These are phyloP conservation scores for Eutrigla gurnardus DNA, from an alignment of 2,797 vertebrate species.

Conservation along the genomic window DNA sequence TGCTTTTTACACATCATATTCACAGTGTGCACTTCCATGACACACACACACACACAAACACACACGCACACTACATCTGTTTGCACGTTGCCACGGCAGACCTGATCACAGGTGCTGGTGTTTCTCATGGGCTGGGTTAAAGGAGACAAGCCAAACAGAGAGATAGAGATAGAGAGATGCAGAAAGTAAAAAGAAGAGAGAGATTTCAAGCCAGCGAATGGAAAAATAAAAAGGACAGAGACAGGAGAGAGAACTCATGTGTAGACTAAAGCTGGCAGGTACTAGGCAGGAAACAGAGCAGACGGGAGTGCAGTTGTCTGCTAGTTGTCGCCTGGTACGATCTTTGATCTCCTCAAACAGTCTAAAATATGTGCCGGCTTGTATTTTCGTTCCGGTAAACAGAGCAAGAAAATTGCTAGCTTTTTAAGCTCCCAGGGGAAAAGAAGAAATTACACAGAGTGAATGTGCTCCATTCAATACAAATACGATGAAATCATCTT, in stretches of 20 bases:
- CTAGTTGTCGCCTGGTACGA: slow-evolving; percentile 53
- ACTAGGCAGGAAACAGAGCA: slow-evolving; percentile 48
- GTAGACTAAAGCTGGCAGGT: slow-evolving; percentile 42
- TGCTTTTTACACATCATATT: slow-evolving; percentile 39
- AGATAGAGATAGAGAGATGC: background rate
- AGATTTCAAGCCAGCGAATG: no score
- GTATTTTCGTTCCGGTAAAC: slow-evolving; percentile 65
- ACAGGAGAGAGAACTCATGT: slow-evolving; percentile 41
- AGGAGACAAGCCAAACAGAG: slow-evolving; percentile 56
- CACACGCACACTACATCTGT: slow-evolving; percentile 65
- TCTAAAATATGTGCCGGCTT: slow-evolving; percentile 65
- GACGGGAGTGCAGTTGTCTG: slow-evolving; percentile 58
- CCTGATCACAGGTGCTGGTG: slow-evolving; percentile 74
- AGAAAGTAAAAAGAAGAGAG: slow-evolving; percentile 2
- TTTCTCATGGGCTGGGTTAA: slow-evolving; percentile 63
- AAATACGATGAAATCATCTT: slow-evolving; percentile 50
- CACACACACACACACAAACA: slow-evolving; percentile 4
- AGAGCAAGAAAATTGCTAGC: slow-evolving; percentile 44
- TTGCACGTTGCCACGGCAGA: slow-evolving; percentile 53
- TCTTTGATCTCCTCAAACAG: slow-evolving; percentile 71
- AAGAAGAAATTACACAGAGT: slow-evolving; percentile 45
- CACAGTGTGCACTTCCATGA: background rate
- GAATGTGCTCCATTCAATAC: slow-evolving; percentile 40
- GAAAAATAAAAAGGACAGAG: slow-evolving; percentile 14
- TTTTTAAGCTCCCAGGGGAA: slow-evolving; percentile 47